Percentiles rank a stretch among this genome's conserved stretches.
Evolutionary conservation across 1,140 invertebrate species (phyloP).

Genomic region (Bombus pyrosoma): DNA sequence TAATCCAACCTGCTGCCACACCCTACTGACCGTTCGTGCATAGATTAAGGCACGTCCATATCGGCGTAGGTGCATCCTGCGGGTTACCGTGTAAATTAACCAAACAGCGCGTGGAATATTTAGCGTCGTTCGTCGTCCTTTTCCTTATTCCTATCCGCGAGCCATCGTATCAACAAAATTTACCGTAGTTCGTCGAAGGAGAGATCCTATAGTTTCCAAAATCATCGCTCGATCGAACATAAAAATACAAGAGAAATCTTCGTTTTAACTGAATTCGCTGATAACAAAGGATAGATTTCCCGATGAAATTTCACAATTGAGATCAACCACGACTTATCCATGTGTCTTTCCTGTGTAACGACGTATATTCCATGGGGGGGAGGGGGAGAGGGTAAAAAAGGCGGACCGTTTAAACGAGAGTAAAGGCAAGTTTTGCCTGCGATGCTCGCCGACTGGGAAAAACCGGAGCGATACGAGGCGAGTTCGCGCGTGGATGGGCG

Average conservation of each 20-base stretch:
- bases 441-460: conserved; percentile 15
- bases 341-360: background rate
- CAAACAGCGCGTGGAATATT: conserved; percentile 34
- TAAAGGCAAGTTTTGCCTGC: conserved; percentile 26
- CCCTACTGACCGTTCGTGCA: conserved; percentile 71
- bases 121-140: conserved; percentile 16
- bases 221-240: background rate
- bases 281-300: background rate
- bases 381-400: background rate
- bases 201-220: too few relatives aligned
- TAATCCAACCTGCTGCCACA: conserved; percentile 75
- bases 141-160: background rate
- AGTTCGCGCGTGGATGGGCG: conserved; percentile 41
- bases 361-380: background rate
- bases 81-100: conserved; percentile 55
- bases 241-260: too few relatives aligned
- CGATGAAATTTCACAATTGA: conserved; percentile 1
- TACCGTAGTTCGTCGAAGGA: too few relatives aligned
- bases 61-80: conserved; percentile 63
- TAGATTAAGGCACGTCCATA: conserved; percentile 72
- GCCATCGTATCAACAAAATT: background rate
- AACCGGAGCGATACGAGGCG: conserved; percentile 46
- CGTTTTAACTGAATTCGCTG: too few relatives aligned
- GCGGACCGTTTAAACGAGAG: conserved; percentile 7
- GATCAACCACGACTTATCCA: conserved; percentile 16